Base-by-base conservation (phyloP, 1,140 invertebrate species). In the Goniozus legneri region DNA sequence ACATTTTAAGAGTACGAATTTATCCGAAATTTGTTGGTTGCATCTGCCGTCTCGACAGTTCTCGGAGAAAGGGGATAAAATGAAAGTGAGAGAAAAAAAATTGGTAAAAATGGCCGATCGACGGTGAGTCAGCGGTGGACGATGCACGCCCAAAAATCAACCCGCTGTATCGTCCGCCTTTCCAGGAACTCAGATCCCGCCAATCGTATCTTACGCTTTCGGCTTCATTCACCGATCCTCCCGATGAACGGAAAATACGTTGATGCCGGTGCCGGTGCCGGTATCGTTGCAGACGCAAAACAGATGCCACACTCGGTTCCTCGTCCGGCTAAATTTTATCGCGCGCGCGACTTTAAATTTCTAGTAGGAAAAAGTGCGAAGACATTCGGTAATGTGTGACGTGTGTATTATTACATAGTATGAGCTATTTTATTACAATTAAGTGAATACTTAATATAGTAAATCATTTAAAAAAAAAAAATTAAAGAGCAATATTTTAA, bases 51-150 rank as follows among this genome's bases (percentile, higher is more conserved):
- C n/a, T n/a, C n/a, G n/a, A n/a, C n/a, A n/a, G n/a, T n/a, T n/a
- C n/a, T n/a, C n/a, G 16, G 20, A 10, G 16, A 41, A 10, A 20
- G 2, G 6, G 13, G 15, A 14, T 8, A 13, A 49, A 21, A 16
- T 15, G 16, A 24, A 49, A 22, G 30, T 30, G 31, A 46, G 37
- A 50, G 56, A 41, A 54, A 46, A 45, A 40, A 58, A 48, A 34
- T 47, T 42, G 56, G 47, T 54, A 51, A 61, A 57, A 49, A 62
- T 62, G 59, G 58, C 54, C 44, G 56, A 60, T 58, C 40, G 33
- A 27, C 46, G 34, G 45, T 62, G 60, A 62, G 50, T 62, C 60
- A 62, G 58, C 60, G 58, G 36, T 60, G 37, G 56, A 50, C 58
- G 60, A 62, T 60, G 60, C 48, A 55, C 52, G 47, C 46, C 51